Evolutionary conservation across 2,113 vertebrate species (phyloP).

Genomic region (Pelecanus crispus): DNA sequence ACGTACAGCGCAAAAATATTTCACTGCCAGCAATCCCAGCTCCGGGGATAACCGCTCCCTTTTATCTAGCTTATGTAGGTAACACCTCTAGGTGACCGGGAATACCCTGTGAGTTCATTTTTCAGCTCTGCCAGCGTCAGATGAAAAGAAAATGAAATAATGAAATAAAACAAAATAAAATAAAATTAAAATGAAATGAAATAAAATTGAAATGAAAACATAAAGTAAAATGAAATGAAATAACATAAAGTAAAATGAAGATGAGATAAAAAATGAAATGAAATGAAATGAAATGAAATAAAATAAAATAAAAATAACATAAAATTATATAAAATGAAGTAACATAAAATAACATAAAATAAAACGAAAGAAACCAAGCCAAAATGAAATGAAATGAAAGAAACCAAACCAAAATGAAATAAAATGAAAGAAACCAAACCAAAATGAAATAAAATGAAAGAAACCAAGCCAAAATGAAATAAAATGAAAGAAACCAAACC

Average conservation of each 20-base stretch:
- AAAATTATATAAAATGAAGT: no score
- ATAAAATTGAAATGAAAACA: no score
- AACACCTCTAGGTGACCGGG: fast-evolving
- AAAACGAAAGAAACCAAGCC: no score
- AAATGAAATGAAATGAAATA: neutral
- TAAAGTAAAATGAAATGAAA: no score
- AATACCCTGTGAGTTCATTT: fast-evolving
- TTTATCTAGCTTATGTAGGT: neutral
- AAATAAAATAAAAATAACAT: neutral
- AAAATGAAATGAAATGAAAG: no score
- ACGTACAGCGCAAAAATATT: fast-evolving
- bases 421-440: no score
- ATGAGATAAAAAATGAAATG: neutral
- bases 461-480: no score
- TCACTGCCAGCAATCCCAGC: neutral
- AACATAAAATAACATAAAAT: no score
- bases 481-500: no score
- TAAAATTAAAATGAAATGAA: neutral
- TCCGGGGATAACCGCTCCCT: neutral
- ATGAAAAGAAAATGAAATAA: neutral
- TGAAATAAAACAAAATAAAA: neutral
- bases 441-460: no score
- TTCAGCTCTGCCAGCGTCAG: neutral
- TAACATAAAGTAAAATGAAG: no score
- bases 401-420: no score